These are phyloP conservation scores for Diloba caeruleocephala DNA, from an alignment of 2,888 invertebrate genomes.

Conservation along the genomic window DNA sequence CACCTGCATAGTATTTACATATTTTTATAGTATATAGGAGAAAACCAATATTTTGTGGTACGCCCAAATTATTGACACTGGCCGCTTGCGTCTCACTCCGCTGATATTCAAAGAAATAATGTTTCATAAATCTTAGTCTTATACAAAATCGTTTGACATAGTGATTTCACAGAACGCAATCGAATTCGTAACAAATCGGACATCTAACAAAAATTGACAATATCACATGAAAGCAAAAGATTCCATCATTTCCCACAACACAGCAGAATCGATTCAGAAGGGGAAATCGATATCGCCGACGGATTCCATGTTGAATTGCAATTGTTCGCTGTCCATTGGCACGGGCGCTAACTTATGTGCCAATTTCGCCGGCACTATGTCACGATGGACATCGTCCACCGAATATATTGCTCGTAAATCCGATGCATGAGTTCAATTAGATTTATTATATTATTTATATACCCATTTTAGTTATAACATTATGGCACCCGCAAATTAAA, in stretches of 20 bases:
- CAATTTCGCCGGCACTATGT: constrained; percentile 74
- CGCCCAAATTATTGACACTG: too few species aligned
- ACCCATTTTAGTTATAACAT: too few species aligned
- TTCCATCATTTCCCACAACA: constrained; percentile 40
- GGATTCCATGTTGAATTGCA: constrained; percentile 44
- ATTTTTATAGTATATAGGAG: too few species aligned
- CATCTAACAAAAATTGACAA: constrained; percentile 24
- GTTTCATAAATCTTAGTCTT: too few species aligned
- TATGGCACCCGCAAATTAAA: too few species aligned
- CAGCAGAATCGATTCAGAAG: constrained; percentile 44
- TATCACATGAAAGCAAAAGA: constrained; percentile 27
- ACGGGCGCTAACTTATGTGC: constrained; percentile 70
- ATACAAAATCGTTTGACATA: too few species aligned
- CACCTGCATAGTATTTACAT: too few species aligned
- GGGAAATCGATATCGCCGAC: constrained; percentile 54
- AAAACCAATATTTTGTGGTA: too few species aligned
- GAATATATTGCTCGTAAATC: constrained; percentile 54
- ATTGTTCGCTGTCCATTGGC: constrained; percentile 62
- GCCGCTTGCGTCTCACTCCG: too few species aligned
- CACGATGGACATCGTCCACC: constrained; percentile 66
- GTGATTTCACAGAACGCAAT: constrained; percentile 13
- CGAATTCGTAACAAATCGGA: constrained; percentile 16
- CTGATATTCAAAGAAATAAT: too few species aligned
- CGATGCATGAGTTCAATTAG: constrained; percentile 43
- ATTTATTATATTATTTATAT: constrained; percentile 9